A percentile compares a stretch with the other conserved stretches of the same genome.
Evolutionary conservation across 2,888 invertebrate genomes (phyloP).

Genomic region (Trisateles emortualis): DNA sequence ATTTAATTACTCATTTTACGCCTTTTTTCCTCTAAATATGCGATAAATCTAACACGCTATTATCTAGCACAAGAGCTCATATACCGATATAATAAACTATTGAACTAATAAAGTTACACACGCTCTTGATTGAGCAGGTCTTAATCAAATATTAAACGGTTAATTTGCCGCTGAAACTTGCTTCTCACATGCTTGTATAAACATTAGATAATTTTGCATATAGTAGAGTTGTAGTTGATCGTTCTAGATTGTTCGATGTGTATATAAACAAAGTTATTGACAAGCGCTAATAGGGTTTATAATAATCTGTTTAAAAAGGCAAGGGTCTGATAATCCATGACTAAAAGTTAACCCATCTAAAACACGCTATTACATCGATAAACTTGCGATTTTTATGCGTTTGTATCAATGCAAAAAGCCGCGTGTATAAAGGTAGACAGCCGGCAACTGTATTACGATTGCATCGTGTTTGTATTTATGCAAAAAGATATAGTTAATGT

Average conservation of each 20-base stretch:
- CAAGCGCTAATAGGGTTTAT: no score
- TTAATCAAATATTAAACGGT: slow-evolving; percentile 27
- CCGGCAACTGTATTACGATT: no score
- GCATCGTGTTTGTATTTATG: no score
- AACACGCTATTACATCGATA: no score
- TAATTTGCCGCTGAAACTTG: slow-evolving; percentile 18
- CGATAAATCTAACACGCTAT: not conserved
- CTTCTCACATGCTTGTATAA: not conserved
- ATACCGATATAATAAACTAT: not conserved
- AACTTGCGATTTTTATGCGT: no score
- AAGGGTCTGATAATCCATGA: no score
- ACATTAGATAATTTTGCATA: slow-evolving; percentile 6
- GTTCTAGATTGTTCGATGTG: not conserved
- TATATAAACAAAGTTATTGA: not conserved
- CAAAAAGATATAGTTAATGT: no score
- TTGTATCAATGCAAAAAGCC: no score
- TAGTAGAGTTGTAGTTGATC: not conserved
- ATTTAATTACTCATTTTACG: not conserved
- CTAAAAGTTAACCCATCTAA: no score
- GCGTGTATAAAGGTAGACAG: no score
- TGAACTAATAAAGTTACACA: slow-evolving; percentile 11
- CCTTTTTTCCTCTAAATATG: no score
- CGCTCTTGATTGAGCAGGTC: slow-evolving; percentile 2
- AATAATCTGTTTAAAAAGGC: no score
- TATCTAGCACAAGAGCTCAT: not conserved